These are phyloP conservation scores for Apeltes quadracus DNA, from an alignment of 2,113 vertebrate species.

Conservation along the genomic window DNA sequence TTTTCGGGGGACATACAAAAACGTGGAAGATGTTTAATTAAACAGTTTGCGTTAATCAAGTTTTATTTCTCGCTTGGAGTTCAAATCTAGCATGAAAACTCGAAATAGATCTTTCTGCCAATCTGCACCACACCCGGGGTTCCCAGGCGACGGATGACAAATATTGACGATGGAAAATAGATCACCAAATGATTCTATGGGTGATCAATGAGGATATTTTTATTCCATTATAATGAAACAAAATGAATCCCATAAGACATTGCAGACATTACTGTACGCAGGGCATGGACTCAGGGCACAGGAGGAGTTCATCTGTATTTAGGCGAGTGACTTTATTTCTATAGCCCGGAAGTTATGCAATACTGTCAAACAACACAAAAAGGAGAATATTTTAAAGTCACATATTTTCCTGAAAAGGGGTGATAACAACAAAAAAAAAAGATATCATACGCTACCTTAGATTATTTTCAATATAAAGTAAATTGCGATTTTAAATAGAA, in stretches of 20 bases:
- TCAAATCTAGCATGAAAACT: not conserved
- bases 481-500: conserved; percentile 43
- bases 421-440: conserved; percentile 32
- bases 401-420: conserved; percentile 22
- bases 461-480: conserved; percentile 41
- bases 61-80: not conserved
- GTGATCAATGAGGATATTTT: not conserved
- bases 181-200: not conserved
- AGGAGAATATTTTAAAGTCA: conserved; percentile 46
- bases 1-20: not conserved
- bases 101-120: not conserved
- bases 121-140: not conserved
- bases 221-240: not conserved
- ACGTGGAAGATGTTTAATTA: not conserved
- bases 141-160: not conserved
- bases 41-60: not conserved
- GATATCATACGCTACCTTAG: conserved; percentile 1
- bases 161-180: not conserved
- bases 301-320: conserved; percentile 10
- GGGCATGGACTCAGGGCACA: conserved; percentile 20
- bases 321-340: conserved; percentile 66
- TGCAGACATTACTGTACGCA: not conserved
- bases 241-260: not conserved
- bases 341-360: conserved; percentile 56
- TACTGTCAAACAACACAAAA: conserved; percentile 59